Conservation (phyloP, 2,113 vertebrate species). For the Enhydra lutris region DNA sequence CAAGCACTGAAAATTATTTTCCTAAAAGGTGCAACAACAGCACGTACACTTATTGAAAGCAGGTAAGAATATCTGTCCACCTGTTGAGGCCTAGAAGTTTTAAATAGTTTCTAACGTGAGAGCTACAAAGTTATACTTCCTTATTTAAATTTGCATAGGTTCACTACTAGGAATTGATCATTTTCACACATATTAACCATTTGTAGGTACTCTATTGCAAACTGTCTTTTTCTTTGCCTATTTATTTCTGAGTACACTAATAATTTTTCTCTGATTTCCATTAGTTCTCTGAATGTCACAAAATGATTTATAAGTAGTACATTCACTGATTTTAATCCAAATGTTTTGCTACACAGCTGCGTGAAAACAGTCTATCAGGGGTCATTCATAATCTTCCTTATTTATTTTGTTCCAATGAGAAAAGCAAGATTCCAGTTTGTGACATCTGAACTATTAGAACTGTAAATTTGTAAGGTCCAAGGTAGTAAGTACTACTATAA, state of each 20-base stretch:
- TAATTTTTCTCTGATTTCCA: not conserved
- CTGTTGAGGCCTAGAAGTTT: not conserved
- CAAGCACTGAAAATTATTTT: not conserved
- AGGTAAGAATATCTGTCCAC: not conserved
- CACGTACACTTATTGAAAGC: not conserved
- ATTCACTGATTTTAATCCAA: not conserved
- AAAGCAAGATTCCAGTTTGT: not conserved
- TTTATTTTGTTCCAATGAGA: not conserved
- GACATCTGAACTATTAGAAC: not conserved
- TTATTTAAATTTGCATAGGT: not conserved
- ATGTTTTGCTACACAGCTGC: not conserved
- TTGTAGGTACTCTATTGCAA: not conserved
- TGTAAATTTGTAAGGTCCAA: not conserved
- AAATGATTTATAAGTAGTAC: not conserved
- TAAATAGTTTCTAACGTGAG: not conserved
- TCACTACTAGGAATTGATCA: not conserved
- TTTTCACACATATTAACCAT: not conserved
- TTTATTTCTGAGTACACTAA: not conserved
- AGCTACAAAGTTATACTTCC: not conserved
- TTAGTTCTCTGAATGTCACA: not conserved
- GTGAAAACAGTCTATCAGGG: not conserved
- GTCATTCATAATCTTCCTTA: not conserved
- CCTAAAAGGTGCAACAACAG: not conserved
- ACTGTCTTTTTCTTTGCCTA: not conserved
- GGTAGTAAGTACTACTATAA: not conserved